Evolutionary conservation across 2,113 vertebrate genomes (phyloP).

Genomic region (Crypturellus undulatus): DNA sequence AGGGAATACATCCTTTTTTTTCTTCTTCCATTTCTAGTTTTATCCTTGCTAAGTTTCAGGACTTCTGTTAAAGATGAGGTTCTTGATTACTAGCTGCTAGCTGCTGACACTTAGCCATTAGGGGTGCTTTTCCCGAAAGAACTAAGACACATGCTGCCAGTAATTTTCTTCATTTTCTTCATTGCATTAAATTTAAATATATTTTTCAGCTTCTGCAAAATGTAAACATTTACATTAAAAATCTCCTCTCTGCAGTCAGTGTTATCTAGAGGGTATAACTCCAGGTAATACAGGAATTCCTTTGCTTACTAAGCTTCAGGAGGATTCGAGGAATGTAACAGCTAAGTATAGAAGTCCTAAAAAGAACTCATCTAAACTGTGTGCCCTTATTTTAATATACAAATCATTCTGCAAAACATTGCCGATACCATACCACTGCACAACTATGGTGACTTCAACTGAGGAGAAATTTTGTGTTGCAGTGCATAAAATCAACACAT

Average conservation of each 20-base stretch:
- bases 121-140: background rate
- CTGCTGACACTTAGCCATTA: background rate
- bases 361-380: background rate
- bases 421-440: background rate
- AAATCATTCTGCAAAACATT: constrained; percentile 29
- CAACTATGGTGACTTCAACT: background rate
- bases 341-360: background rate
- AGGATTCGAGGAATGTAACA: background rate
- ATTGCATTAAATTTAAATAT: background rate
- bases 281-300: background rate
- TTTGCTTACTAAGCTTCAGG: background rate
- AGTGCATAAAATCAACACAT: constrained; percentile 1
- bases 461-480: background rate
- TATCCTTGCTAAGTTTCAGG: background rate
- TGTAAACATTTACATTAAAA: background rate
- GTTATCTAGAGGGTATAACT: background rate
- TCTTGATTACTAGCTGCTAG: background rate
- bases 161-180: background rate
- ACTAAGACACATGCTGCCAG: background rate
- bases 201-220: background rate
- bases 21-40: background rate
- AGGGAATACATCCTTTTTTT: background rate
- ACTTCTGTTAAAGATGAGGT: background rate
- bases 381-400: background rate
- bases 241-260: background rate